phyloP scores from a whole-genome alignment of 1,140 invertebrate genomes.

The Oncopeltus fasciatus region DNA sequence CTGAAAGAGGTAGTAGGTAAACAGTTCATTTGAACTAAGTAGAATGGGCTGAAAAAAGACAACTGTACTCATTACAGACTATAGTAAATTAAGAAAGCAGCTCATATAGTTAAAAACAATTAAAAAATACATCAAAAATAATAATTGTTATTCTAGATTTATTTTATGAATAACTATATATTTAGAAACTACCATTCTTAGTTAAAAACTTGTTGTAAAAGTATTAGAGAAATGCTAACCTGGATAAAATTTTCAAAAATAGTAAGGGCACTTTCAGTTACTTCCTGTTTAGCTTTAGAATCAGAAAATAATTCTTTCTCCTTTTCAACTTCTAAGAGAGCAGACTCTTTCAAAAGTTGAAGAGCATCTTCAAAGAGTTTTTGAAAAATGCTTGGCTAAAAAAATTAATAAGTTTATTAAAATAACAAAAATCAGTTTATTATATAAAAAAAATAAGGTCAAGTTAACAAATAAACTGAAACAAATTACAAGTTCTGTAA shows the following conservation, averaged over 20 bases:
- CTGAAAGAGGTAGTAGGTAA: too few species aligned
- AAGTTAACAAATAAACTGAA: background rate
- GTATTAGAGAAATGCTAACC: conserved; percentile 17
- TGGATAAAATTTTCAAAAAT: conserved; percentile 40
- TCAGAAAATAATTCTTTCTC: conserved; percentile 51
- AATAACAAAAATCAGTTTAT: background rate
- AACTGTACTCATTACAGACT: too few species aligned
- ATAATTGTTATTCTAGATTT: too few species aligned
- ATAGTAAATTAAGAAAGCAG: too few species aligned
- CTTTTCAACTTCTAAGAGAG: conserved; percentile 53
- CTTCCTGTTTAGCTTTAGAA: conserved; percentile 43
- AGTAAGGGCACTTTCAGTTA: conserved; percentile 52
- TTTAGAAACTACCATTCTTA: too few species aligned
- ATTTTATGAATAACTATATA: too few species aligned
- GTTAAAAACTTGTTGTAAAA: too few species aligned
- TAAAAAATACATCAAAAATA: too few species aligned
- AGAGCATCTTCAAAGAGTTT: conserved; percentile 67
- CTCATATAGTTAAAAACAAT: too few species aligned
- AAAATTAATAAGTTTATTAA: conserved; percentile 19
- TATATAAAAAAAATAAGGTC: background rate
- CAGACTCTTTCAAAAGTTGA: conserved; percentile 71
- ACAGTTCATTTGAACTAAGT: too few species aligned
- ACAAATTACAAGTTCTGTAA: conserved; percentile 56
- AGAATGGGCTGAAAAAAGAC: too few species aligned
- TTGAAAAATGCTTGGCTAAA: conserved; percentile 71